Evolutionary conservation across 2,888 invertebrate genomes (phyloP).

Genomic region (Augochlorella aurata): DNA sequence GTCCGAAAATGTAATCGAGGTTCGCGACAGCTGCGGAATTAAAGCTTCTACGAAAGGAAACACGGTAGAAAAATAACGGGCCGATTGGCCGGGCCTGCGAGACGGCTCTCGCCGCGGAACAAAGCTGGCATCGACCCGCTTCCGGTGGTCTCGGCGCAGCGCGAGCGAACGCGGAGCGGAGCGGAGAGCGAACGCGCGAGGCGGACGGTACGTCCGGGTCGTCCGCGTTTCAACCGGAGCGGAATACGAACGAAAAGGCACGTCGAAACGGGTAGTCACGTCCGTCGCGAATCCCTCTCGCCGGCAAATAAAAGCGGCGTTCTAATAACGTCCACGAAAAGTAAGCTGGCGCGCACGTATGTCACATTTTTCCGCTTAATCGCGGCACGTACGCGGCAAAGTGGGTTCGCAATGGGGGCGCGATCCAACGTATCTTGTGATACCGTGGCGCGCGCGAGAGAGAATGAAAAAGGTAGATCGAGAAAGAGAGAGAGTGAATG

Average conservation of each 20-base stretch:
- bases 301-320: constrained; percentile 36
- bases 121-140: constrained; percentile 1
- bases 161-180: neutral
- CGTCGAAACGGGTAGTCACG: constrained; percentile 42
- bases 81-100: no score
- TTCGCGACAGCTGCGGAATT: constrained; percentile 3
- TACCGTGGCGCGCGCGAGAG: constrained; percentile 41
- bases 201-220: constrained; percentile 9
- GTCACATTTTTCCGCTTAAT: constrained; percentile 65
- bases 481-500: neutral
- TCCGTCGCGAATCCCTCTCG: constrained; percentile 42
- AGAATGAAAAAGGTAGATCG: neutral
- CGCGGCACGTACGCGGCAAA: constrained; percentile 53
- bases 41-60: neutral
- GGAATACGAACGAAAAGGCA: constrained; percentile 14
- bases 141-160: neutral
- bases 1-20: neutral
- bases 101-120: neutral
- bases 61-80: neutral
- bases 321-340: constrained; percentile 49
- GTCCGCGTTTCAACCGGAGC: constrained; percentile 12
- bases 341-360: constrained; percentile 53
- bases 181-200: neutral
- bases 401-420: constrained; percentile 32
- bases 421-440: constrained; percentile 47